Evolutionary conservation across 1,140 invertebrate genomes (phyloP).

Genomic region (Copidosoma floridanum): DNA sequence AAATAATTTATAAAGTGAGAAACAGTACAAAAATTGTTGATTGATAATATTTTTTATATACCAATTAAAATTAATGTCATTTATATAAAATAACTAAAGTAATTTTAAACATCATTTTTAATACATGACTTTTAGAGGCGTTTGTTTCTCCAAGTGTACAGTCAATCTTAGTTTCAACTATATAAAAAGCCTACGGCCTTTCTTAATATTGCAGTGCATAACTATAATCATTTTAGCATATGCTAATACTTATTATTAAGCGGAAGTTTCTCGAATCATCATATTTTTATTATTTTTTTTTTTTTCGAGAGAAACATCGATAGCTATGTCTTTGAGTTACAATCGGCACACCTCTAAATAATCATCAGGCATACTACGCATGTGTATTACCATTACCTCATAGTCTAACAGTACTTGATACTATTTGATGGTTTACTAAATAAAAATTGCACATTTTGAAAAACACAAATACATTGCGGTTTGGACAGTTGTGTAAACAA

Average conservation of each 20-base stretch:
- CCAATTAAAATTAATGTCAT: no score
- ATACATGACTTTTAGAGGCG: no score
- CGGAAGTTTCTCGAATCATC: not conserved
- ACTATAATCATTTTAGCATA: constrained; percentile 12
- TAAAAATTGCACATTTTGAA: constrained; percentile 5
- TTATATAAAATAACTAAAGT: no score
- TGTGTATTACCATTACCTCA: not conserved
- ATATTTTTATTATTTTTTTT: not conserved
- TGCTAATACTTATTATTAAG: constrained; percentile 13
- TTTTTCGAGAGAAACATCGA: not conserved
- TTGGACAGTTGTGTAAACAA: no score
- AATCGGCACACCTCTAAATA: constrained; percentile 22
- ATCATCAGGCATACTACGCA: constrained; percentile 19
- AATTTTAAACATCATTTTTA: no score
- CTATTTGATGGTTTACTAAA: constrained; percentile 16
- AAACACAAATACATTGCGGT: no score
- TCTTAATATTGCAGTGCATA: constrained; percentile 1
- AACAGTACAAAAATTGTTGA: no score
- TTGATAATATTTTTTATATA: no score
- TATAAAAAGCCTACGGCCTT: not conserved
- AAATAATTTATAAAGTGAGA: no score
- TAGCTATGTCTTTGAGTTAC: constrained; percentile 13
- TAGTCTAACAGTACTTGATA: constrained; percentile 12
- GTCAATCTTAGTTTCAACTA: not conserved
- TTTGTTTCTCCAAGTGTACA: constrained; percentile 12